Evolutionary conservation across 1,140 invertebrate genomes (phyloP).

Genomic region (Drosophila nebulosa): DNA sequence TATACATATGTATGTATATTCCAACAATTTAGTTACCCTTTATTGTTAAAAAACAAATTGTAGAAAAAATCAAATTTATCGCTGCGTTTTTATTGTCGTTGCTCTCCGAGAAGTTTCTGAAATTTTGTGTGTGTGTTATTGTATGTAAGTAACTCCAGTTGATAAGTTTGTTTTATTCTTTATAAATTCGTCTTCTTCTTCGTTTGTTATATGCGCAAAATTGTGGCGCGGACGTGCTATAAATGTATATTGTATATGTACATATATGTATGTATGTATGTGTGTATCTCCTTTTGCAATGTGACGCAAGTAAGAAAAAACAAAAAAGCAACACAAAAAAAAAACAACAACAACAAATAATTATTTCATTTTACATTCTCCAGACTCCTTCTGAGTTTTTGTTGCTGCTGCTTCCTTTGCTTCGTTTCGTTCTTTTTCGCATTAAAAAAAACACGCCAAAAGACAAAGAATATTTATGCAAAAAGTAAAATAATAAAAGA

Average conservation of each 20-base stretch:
- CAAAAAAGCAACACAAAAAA: background rate
- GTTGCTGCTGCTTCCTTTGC: slow-evolving; percentile 37
- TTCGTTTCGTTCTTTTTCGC: slow-evolving; percentile 37
- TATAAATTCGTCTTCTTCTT: background rate
- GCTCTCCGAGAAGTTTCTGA: background rate
- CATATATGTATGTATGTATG: background rate
- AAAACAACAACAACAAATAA: slow-evolving; percentile 1
- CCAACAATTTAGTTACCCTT: slow-evolving; percentile 19
- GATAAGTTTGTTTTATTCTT: background rate
- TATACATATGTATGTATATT: slow-evolving; percentile 7
- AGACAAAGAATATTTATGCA: slow-evolving; percentile 68
- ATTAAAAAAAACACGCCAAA: slow-evolving; percentile 65
- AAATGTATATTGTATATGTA: background rate
- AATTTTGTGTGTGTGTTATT: background rate
- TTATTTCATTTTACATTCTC: slow-evolving; percentile 38
- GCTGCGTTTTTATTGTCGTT: too few relatives aligned
- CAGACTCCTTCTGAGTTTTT: slow-evolving; percentile 36
- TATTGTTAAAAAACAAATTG: background rate
- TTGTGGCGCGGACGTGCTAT: background rate
- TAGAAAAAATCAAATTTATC: too few relatives aligned
- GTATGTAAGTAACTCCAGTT: background rate
- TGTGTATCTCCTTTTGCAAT: background rate
- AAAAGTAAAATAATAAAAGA: slow-evolving; percentile 59
- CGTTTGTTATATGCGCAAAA: background rate
- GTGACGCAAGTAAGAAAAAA: too few relatives aligned